Percentiles rank a stretch among this genome's conserved stretches.
Conservation (phyloP, 2,888 invertebrate species). For the Cabera pusaria region DNA sequence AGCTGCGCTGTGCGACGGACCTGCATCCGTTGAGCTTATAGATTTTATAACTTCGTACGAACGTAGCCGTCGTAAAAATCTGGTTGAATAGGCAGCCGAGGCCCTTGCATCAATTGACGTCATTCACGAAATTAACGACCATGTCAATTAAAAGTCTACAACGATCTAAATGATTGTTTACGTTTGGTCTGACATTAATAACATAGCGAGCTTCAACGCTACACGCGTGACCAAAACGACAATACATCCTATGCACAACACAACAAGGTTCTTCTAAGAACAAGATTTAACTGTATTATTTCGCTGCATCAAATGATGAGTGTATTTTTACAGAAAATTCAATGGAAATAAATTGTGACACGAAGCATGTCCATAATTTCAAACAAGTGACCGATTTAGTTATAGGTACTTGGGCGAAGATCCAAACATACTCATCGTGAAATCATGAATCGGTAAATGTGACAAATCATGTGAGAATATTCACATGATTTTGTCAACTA, state of each 20-base stretch:
- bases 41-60: conserved; percentile 22
- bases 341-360: conserved; percentile 3
- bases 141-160: conserved; percentile 12
- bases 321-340: too few relatives aligned
- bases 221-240: conserved; percentile 6
- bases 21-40: conserved; percentile 43
- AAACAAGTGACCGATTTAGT: conserved; percentile 22
- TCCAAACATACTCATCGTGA: conserved; percentile 25
- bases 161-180: conserved; percentile 12
- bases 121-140: conserved; percentile 19
- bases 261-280: conserved; percentile 6
- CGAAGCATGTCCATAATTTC: conserved; percentile 1
- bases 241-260: conserved; percentile 4
- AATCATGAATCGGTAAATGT: conserved; percentile 11
- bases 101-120: conserved; percentile 25
- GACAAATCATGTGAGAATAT: conserved; percentile 32
- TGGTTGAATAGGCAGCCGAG: conserved; percentile 8
- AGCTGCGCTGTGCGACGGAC: conserved; percentile 1
- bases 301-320: too few relatives aligned
- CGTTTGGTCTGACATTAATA: conserved; percentile 11
- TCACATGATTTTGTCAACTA: conserved; percentile 25
- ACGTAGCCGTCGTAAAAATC: conserved; percentile 7
- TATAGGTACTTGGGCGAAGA: conserved; percentile 21
- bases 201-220: too few relatives aligned
- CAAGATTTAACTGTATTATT: conserved; percentile 1